Percentiles rank a stretch among this genome's conserved stretches.
Evolutionary conservation across 2,888 invertebrate species (phyloP).

Genomic region (Sthenelais limicola): DNA sequence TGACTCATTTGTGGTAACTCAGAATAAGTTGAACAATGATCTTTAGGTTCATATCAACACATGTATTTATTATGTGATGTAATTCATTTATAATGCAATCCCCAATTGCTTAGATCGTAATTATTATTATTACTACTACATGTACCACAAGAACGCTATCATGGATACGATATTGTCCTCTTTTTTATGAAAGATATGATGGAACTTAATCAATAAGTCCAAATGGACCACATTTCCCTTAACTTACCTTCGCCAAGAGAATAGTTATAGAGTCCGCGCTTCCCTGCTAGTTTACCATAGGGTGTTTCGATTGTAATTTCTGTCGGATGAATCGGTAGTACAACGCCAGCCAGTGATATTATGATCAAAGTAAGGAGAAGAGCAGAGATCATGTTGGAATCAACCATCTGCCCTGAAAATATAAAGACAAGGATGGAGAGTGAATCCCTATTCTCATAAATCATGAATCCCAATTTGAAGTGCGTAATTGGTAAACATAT

Average conservation of each 20-base stretch:
- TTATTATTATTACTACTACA: too few relatives aligned
- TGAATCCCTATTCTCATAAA: too few relatives aligned
- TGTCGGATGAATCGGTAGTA: not conserved
- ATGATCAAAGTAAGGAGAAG: not conserved
- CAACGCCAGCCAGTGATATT: not conserved
- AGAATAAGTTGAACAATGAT: not conserved
- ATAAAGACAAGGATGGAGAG: too few relatives aligned
- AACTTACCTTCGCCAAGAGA: slow-evolving; percentile 20
- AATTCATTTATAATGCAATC: too few relatives aligned
- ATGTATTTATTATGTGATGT: not conserved
- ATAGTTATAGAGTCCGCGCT: slow-evolving; percentile 19
- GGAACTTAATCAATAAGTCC: not conserved
- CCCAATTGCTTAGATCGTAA: too few relatives aligned
- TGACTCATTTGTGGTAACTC: not conserved
- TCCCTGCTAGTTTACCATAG: not conserved
- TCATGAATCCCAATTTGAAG: too few relatives aligned
- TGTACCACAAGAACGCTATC: too few relatives aligned
- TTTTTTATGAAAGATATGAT: too few relatives aligned
- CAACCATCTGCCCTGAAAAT: too few relatives aligned
- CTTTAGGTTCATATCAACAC: too few relatives aligned
- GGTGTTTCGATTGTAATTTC: not conserved
- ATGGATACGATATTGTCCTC: too few relatives aligned
- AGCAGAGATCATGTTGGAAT: not conserved
- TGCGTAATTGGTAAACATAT: too few relatives aligned
- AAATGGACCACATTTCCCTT: not conserved